Conservation (phyloP, 1,140 invertebrate genomes). For the Caenorhabditis latens region DNA sequence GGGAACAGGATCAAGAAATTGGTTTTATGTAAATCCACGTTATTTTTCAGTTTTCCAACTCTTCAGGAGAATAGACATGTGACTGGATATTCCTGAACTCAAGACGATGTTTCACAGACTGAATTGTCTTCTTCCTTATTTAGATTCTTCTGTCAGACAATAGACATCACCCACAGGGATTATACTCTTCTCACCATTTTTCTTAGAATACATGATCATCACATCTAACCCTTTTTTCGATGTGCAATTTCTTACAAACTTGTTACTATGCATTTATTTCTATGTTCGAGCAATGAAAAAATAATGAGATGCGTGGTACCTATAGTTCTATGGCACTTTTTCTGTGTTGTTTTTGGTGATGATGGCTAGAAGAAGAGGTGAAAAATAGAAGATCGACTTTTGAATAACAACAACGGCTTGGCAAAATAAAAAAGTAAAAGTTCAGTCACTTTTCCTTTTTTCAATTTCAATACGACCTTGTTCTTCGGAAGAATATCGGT, state of each 20-base stretch:
- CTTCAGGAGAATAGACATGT: too few species aligned
- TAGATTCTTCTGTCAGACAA: not conserved
- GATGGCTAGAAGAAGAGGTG: too few species aligned
- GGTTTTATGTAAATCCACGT: not conserved
- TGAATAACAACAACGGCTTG: too few species aligned
- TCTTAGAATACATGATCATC: not conserved
- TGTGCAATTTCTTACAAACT: not conserved
- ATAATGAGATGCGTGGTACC: conserved; percentile 2
- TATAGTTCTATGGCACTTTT: not conserved
- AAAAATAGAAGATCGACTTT: too few species aligned
- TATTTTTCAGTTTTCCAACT: not conserved
- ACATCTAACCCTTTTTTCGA: not conserved
- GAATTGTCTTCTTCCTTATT: not conserved
- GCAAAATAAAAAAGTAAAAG: too few species aligned
- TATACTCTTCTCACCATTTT: not conserved
- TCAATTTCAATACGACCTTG: too few species aligned
- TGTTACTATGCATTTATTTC: not conserved
- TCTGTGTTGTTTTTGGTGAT: not conserved
- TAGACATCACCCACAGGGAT: conserved; percentile 2
- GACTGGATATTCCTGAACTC: too few species aligned
- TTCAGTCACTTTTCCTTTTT: too few species aligned
- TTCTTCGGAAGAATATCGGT: too few species aligned
- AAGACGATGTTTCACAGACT: too few species aligned
- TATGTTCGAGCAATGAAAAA: not conserved
- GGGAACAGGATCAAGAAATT: not conserved